Evolutionary conservation across 1,140 invertebrate genomes (phyloP).

Genomic region (Calliopsis andreniformis): DNA sequence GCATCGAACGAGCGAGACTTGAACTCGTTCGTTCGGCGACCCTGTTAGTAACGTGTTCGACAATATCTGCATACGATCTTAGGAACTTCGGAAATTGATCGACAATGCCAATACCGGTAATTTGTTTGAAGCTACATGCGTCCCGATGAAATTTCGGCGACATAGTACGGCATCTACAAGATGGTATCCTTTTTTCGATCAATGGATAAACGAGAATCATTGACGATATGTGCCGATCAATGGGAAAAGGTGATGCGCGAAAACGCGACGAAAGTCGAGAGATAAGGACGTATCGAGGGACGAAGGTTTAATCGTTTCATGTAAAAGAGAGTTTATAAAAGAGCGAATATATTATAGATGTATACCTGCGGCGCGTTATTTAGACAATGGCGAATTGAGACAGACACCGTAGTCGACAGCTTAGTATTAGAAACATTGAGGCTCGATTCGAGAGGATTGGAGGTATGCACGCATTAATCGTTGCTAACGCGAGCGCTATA

Average conservation of each 20-base stretch:
- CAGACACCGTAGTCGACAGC: constrained; percentile 52
- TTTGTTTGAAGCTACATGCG: neutral
- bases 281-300: constrained; percentile 50
- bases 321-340: constrained; percentile 65
- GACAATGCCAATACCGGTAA: neutral
- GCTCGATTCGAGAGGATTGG: constrained; percentile 51
- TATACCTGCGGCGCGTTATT: constrained; percentile 57
- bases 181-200: constrained; percentile 24
- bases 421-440: constrained; percentile 52
- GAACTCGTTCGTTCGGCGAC: no score
- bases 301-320: constrained; percentile 53
- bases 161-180: constrained; percentile 22
- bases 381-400: constrained; percentile 61
- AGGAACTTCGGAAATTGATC: neutral
- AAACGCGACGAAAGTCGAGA: constrained; percentile 52
- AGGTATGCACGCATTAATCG: constrained; percentile 59
- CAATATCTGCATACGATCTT: neutral
- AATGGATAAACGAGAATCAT: constrained; percentile 11
- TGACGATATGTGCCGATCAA: neutral
- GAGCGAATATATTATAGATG: constrained; percentile 58
- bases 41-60: no score
- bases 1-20: no score
- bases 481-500: constrained; percentile 62
- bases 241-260: constrained; percentile 38
- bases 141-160: constrained; percentile 6